Base-by-base conservation (phyloP, 2,113 vertebrate species). In the Aldabrachelys gigantea region DNA sequence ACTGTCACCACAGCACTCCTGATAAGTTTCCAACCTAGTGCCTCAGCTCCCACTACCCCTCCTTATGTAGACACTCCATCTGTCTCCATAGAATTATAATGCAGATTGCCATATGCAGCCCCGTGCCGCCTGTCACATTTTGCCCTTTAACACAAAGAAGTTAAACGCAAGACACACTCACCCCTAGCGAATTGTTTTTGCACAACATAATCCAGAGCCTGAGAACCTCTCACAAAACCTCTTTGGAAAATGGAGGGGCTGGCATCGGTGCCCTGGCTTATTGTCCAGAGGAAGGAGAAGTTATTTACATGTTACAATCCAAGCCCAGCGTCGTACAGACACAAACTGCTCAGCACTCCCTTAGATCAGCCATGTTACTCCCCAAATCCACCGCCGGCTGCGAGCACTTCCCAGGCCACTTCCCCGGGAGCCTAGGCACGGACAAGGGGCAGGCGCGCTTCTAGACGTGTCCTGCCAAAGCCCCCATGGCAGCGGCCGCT, bases 111-210 rank as follows among this genome's bases (percentile, higher is more conserved):
- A 50, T 19, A 12, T 25, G 19, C 41, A 29, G 91, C 88, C 57
- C 87, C 29, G 41, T 35, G 75, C 59, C 94, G 92, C 88, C 96
- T 96, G 97, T 96, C 96, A 95, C 85, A 54, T 84, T 84, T 85
- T 49, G 88, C 92, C 93, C 96, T 90, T 69, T 35, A 5, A 93
- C 96, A 97, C 96, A 96, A 97, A 96, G 96, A 97, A 97, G 96
- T 97, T 96, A 65, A 90, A 41, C 84, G 76, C 31, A 85, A 72
- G 92, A 2, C 65, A 91, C 90, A 97, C 97, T 97, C 95, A 97
- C 97, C 97, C 50, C 91, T 94, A 88, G 91, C 88, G 93, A 96
- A 91, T 24, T 56, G 90, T 50, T 82, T 52, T 38, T 62, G 92
- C 82, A 79, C 93, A 84, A 81, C 97, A 97, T 97, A 89, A 89